These are phyloP conservation scores for Steromphala cineraria DNA, from an alignment of 2,888 invertebrate species.

Conservation along the genomic window DNA sequence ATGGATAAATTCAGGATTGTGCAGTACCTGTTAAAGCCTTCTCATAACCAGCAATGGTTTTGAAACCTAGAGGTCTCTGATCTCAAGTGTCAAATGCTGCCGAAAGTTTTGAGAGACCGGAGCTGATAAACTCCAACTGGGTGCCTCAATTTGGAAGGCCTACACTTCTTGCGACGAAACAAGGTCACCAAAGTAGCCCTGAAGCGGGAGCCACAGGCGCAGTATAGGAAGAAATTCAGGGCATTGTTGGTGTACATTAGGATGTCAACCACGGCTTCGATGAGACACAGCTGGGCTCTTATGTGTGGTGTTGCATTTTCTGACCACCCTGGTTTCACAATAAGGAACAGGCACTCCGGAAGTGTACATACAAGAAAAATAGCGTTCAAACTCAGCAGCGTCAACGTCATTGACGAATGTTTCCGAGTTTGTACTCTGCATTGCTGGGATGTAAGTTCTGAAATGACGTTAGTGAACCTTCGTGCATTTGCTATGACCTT, in stretches of 20 bases:
- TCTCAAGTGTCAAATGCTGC: too few relatives aligned
- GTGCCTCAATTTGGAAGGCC: not conserved
- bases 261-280: conserved; percentile 56
- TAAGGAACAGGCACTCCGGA: conserved; percentile 53
- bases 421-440: not conserved
- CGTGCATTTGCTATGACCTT: conserved; percentile 39
- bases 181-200: conserved; percentile 50
- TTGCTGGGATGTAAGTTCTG: not conserved
- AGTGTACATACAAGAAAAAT: conserved; percentile 53
- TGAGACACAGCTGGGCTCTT: conserved; percentile 36
- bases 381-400: conserved; percentile 55
- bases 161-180: conserved; percentile 33
- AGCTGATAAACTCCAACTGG: too few relatives aligned
- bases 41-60: too few relatives aligned
- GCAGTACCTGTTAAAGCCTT: too few relatives aligned
- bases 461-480: not conserved
- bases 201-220: conserved; percentile 61
- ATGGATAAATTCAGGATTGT: too few relatives aligned
- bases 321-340: conserved; percentile 42
- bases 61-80: too few relatives aligned
- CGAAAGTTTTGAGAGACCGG: too few relatives aligned
- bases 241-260: conserved; percentile 65
- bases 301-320: not conserved
- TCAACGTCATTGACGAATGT: conserved; percentile 57
- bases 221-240: conserved; percentile 61